Evolutionary conservation across 2,797 vertebrate genomes (phyloP).

Genomic region (Enteromius viviparus): DNA sequence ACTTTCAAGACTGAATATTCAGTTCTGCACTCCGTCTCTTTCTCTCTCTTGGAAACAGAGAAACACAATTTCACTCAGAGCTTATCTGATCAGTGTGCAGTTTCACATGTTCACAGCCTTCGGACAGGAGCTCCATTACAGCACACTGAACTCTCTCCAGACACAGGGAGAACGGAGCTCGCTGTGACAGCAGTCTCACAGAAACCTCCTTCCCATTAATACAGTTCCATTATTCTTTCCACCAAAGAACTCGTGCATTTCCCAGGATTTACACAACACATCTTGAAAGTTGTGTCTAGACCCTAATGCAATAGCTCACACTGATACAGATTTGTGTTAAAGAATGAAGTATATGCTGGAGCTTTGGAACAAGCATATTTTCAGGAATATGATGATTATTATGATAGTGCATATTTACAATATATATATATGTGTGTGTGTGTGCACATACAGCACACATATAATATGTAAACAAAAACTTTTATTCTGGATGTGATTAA

Average conservation of each 20-base stretch:
- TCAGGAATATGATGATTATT: neutral
- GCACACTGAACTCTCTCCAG: conserved; percentile 31
- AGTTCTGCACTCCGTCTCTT: neutral
- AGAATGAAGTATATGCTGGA: neutral
- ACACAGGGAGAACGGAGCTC: conserved; percentile 41
- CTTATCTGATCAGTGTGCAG: conserved; percentile 46
- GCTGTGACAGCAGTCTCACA: conserved; percentile 41
- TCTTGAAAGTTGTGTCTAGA: conserved; percentile 11
- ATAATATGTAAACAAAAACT: too few relatives aligned
- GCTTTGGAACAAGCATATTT: neutral
- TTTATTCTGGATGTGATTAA: too few relatives aligned
- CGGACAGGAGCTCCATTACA: conserved; percentile 45
- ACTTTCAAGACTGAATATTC: neutral
- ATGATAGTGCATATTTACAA: neutral
- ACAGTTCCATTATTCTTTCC: conserved; percentile 8
- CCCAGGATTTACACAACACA: neutral
- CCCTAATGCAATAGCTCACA: neutral
- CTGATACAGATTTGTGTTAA: neutral
- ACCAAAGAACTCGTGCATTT: neutral
- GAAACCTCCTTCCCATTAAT: conserved; percentile 28
- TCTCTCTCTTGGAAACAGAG: conserved; percentile 13
- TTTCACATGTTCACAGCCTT: conserved; percentile 34
- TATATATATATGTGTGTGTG: too few relatives aligned
- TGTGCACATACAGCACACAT: too few relatives aligned
- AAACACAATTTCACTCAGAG: conserved; percentile 37